Conservation (phyloP, 2,113 vertebrate species). For the Actinemys pallida region DNA sequence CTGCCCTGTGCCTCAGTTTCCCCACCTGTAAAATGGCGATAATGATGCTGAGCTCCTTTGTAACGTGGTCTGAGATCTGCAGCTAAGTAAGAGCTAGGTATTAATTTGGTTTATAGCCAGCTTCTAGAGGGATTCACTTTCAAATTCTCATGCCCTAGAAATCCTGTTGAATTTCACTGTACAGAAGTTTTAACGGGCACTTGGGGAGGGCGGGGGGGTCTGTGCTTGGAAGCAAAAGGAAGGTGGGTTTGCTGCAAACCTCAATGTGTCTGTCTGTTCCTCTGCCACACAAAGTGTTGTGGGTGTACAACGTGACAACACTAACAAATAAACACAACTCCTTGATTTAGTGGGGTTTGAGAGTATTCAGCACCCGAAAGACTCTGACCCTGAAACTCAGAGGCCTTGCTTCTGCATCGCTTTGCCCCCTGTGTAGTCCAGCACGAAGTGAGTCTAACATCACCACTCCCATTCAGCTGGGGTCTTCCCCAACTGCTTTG, state of each 20-base stretch:
- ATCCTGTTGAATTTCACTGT: neutral
- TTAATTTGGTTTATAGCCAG: neutral
- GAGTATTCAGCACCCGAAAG: no score
- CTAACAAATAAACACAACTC: no score
- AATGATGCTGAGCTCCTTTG: no score
- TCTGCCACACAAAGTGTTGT: neutral
- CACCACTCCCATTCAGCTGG: no score
- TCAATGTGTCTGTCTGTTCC: neutral
- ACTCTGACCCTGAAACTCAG: no score
- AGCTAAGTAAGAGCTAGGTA: neutral
- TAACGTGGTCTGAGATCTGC: neutral
- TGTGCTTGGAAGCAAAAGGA: neutral
- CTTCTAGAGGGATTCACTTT: neutral
- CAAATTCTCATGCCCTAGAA: neutral
- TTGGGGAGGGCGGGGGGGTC: accelerated
- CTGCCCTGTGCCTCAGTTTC: no score
- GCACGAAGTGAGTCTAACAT: no score
- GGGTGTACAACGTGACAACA: neutral
- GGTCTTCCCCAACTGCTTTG: no score
- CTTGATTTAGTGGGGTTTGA: no score
- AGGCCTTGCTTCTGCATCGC: no score
- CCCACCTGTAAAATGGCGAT: no score
- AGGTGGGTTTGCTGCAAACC: neutral
- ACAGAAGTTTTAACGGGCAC: neutral
- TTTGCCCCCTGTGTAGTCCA: no score